phyloP scores from a whole-genome alignment of 2,113 vertebrate species.

The Chaetodon auriga region DNA sequence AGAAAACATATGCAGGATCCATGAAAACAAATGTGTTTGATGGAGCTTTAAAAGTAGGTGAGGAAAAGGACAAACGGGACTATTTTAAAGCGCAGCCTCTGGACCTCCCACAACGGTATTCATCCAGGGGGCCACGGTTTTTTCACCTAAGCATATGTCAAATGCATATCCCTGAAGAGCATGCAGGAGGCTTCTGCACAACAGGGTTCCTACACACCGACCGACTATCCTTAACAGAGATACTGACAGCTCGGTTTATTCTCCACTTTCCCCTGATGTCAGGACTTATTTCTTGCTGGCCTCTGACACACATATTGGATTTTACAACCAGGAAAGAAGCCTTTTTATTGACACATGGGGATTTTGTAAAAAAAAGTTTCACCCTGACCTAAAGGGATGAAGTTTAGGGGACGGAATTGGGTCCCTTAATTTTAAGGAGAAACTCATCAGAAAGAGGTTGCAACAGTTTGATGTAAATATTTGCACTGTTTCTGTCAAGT shows the following conservation, averaged over 20 bases:
- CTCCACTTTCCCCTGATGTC: constrained; percentile 54
- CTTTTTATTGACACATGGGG: constrained; percentile 38
- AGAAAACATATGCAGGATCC: neutral
- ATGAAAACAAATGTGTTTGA: constrained; percentile 7
- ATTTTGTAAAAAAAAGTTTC: neutral
- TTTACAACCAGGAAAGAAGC: constrained; percentile 42
- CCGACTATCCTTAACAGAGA: constrained; percentile 53
- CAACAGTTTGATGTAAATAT: neutral
- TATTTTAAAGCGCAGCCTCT: constrained; percentile 20
- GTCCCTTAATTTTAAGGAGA: neutral
- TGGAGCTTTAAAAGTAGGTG: neutral
- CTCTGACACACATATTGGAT: constrained; percentile 61
- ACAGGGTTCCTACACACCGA: constrained; percentile 47
- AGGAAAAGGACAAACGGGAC: neutral
- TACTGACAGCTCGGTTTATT: constrained; percentile 67
- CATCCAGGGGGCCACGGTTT: constrained; percentile 45
- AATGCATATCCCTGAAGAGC: constrained; percentile 50
- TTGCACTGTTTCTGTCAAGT: neutral
- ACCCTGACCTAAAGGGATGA: constrained; percentile 7
- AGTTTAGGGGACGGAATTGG: neutral
- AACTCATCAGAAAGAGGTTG: neutral
- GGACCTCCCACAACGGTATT: constrained; percentile 25
- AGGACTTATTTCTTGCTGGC: constrained; percentile 47
- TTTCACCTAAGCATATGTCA: constrained; percentile 66
- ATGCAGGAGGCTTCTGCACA: constrained; percentile 42